These are phyloP conservation scores for Hiodon tergisus DNA, from an alignment of 2,113 vertebrate genomes.

Conservation along the genomic window DNA sequence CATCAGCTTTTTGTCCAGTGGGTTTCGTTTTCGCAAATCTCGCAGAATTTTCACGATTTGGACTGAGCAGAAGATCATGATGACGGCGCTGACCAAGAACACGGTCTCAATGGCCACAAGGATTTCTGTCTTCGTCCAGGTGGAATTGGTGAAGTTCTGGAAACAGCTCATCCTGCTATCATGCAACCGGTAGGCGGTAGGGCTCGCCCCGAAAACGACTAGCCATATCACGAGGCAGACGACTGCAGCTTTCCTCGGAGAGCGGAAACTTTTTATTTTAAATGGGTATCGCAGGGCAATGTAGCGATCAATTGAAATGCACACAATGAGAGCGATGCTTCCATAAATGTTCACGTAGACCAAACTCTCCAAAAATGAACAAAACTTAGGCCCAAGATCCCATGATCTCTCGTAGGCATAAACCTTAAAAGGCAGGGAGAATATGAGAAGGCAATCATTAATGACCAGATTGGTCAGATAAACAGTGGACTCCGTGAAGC, in stretches of 20 bases:
- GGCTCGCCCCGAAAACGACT: constrained; percentile 29
- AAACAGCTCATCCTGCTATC: constrained; percentile 39
- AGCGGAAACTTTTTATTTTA: constrained; percentile 36
- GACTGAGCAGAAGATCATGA: constrained; percentile 54
- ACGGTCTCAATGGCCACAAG: constrained; percentile 36
- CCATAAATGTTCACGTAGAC: constrained; percentile 67
- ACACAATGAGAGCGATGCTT: constrained; percentile 61
- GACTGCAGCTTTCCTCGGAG: constrained; percentile 47
- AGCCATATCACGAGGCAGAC: constrained; percentile 50
- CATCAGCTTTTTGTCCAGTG: constrained; percentile 22
- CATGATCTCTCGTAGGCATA: constrained; percentile 47
- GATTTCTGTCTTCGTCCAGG: constrained; percentile 43
- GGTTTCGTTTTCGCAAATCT: constrained; percentile 34
- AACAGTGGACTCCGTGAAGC: constrained; percentile 53
- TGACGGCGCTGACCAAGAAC: constrained; percentile 39
- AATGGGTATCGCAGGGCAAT: constrained; percentile 51
- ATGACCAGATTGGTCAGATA: constrained; percentile 59
- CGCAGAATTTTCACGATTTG: constrained; percentile 35
- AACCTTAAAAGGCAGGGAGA: constrained; percentile 66
- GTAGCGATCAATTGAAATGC: constrained; percentile 59
- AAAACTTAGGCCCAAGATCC: constrained; percentile 49
- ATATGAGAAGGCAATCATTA: constrained; percentile 59
- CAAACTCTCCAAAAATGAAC: constrained; percentile 60
- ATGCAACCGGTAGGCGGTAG: constrained; percentile 41
- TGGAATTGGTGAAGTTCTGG: constrained; percentile 47